phyloP scores from a whole-genome alignment of 2,113 vertebrate species.

The Platysternon megacephalum region DNA sequence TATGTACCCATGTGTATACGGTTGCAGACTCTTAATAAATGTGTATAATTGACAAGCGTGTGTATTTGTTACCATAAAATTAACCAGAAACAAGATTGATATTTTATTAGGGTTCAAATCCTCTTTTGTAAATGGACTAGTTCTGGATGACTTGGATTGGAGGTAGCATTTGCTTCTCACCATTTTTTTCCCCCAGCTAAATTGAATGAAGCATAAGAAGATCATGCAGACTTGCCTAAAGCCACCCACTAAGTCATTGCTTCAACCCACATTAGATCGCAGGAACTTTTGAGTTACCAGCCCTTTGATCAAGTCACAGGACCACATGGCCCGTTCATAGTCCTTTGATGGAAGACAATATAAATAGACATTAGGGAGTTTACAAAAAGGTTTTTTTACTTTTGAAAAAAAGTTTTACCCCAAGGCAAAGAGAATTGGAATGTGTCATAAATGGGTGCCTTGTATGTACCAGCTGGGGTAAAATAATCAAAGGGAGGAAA shows the following conservation, averaged over 20 bases:
- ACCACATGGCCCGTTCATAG: constrained; percentile 67
- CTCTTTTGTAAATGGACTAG: constrained; percentile 43
- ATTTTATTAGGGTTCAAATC: not conserved
- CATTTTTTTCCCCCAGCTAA: constrained; percentile 32
- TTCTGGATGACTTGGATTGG: constrained; percentile 23
- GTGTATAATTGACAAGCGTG: fast-evolving
- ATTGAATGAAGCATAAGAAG: constrained; percentile 45
- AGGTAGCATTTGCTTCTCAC: not conserved
- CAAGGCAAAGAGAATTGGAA: constrained; percentile 27
- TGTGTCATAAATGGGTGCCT: not conserved
- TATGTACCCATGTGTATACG: not conserved
- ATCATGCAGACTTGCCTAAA: constrained; percentile 62
- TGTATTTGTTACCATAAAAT: not conserved
- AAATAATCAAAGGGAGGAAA: not conserved
- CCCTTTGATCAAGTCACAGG: constrained; percentile 72
- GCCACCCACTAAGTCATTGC: constrained; percentile 70
- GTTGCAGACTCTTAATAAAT: not conserved
- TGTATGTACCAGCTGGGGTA: not conserved
- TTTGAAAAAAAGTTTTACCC: constrained; percentile 51
- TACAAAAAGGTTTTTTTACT: constrained; percentile 33
- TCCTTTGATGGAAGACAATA: constrained; percentile 71
- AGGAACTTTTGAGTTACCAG: constrained; percentile 49
- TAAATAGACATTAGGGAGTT: constrained; percentile 60
- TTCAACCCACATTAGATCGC: constrained; percentile 70
- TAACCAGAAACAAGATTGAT: not conserved